Percentiles rank a stretch among this genome's conserved stretches.
Conservation (phyloP, 2,888 invertebrate genomes). For the Chrysodeixis includens region DNA sequence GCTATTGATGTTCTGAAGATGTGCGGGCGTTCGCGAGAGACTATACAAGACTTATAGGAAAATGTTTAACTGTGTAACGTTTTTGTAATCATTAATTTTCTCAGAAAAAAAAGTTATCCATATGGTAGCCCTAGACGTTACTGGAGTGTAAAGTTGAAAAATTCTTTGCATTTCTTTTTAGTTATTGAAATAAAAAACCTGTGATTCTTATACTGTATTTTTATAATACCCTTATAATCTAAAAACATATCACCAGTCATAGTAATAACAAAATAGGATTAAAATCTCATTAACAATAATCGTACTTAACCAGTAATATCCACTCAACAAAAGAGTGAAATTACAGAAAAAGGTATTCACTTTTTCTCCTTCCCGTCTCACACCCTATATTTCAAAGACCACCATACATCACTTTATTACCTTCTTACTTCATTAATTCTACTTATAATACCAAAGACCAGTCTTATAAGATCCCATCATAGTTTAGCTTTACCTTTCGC, state of each 20-base stretch:
- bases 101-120: constrained; percentile 83
- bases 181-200: constrained; percentile 87
- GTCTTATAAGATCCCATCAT: constrained; percentile 32
- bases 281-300: not conserved
- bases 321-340: not conserved
- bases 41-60: constrained; percentile 88
- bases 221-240: constrained; percentile 61
- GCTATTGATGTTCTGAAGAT: constrained; percentile 80
- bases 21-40: constrained; percentile 83
- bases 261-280: not conserved
- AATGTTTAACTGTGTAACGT: constrained; percentile 87
- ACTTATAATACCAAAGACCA: not conserved
- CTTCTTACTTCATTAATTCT: not conserved
- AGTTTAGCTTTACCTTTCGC: constrained; percentile 69
- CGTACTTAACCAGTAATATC: not conserved
- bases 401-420: not conserved
- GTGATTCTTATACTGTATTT: constrained; percentile 83
- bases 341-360: no score
- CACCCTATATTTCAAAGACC: not conserved
- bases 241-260: not conserved
- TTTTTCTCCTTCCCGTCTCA: no score
- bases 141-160: constrained; percentile 85
- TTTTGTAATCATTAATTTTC: constrained; percentile 87
- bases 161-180: constrained; percentile 88
- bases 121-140: constrained; percentile 86